Conservation (phyloP, 2,797 vertebrate species). For the Triplophysa yarkandensis region DNA sequence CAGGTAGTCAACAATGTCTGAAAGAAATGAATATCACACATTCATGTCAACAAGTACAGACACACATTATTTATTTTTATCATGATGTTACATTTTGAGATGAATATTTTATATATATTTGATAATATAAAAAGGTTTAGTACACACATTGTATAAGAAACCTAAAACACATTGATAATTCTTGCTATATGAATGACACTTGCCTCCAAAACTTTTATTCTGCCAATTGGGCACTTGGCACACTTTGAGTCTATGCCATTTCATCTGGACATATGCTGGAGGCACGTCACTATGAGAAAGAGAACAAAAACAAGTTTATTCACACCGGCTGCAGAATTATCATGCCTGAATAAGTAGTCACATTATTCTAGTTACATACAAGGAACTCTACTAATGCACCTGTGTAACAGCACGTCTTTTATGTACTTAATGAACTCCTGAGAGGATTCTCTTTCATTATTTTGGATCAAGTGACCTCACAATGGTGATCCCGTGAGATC, state of each 20-base stretch:
- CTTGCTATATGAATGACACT: constrained; percentile 57
- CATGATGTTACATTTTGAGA: too few relatives aligned
- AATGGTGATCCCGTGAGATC: background rate
- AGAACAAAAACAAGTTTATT: constrained; percentile 3
- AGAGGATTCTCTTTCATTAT: background rate
- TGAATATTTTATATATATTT: too few relatives aligned
- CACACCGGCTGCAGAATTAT: background rate
- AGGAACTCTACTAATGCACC: constrained; percentile 11
- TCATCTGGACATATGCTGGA: constrained; percentile 68
- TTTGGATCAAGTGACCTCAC: constrained; percentile 6
- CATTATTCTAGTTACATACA: constrained; percentile 8
- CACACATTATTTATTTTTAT: too few relatives aligned
- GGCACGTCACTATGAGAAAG: constrained; percentile 73
- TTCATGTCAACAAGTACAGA: background rate
- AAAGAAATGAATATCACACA: background rate
- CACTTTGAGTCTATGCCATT: constrained; percentile 79
- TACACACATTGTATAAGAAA: background rate
- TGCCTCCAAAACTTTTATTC: constrained; percentile 76
- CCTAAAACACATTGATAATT: background rate
- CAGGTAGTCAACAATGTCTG: constrained; percentile 83
- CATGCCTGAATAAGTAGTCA: background rate
- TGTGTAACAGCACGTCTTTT: background rate
- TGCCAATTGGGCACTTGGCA: constrained; percentile 78
- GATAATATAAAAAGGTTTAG: too few relatives aligned
- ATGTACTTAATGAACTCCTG: constrained; percentile 22